A percentile compares a stretch with the other conserved stretches of the same genome.
phyloP scores from a whole-genome alignment of 2,113 vertebrate genomes.

The Aepyceros melampus region DNA sequence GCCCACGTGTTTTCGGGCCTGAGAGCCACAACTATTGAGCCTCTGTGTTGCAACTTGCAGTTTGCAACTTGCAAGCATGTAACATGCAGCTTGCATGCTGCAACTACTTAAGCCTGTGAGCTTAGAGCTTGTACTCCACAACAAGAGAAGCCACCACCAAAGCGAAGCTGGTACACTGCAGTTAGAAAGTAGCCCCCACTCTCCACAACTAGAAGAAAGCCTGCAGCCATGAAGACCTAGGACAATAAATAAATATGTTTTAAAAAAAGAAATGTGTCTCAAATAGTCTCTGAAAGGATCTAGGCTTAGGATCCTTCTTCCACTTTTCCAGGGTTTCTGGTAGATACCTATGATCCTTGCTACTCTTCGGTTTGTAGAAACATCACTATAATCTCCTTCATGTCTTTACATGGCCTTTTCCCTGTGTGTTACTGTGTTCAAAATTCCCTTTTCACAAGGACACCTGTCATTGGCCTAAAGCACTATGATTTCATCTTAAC shows the following conservation, averaged over 20 bases:
- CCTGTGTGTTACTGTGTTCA: not conserved
- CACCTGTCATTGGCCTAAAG: not conserved
- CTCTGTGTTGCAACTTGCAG: not conserved
- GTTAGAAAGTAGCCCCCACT: not conserved
- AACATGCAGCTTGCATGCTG: not conserved
- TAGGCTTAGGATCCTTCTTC: not conserved
- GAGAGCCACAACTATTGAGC: not conserved
- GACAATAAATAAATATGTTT: not conserved
- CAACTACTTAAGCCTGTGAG: not conserved
- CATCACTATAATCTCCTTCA: not conserved
- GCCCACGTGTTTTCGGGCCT: accelerated
- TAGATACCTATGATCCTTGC: not conserved
- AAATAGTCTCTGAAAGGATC: not conserved
- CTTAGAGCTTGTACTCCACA: not conserved
- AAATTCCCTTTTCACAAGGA: not conserved
- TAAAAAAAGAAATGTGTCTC: not conserved
- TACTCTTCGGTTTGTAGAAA: not conserved
- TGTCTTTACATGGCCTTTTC: not conserved
- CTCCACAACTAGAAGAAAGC: not conserved
- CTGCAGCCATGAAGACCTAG: not conserved
- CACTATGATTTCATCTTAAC: not conserved
- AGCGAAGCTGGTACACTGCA: not conserved
- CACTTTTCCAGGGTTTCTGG: not conserved
- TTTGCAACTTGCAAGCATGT: too few relatives aligned
- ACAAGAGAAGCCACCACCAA: not conserved